Evolutionary conservation across 2,113 vertebrate genomes (phyloP).

Genomic region (Petroica traversi): DNA sequence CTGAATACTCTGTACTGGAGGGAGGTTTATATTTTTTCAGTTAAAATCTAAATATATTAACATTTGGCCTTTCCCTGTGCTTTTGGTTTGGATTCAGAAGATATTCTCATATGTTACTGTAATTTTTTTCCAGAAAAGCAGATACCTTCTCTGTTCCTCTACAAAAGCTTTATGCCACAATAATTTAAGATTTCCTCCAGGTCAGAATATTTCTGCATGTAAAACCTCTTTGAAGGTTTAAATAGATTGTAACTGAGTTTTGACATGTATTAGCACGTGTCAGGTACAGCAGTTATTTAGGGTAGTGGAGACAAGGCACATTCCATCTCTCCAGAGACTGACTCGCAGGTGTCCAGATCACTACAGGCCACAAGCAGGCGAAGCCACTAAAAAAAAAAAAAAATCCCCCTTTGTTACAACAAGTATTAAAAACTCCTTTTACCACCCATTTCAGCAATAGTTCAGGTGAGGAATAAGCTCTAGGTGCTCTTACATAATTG

Average conservation of each 20-base stretch:
- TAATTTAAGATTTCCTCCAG: constrained; percentile 66
- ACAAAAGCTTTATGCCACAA: constrained; percentile 20
- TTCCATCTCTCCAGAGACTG: constrained; percentile 22
- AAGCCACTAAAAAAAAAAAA: not conserved
- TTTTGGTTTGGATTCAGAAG: not conserved
- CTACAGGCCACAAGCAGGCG: not conserved
- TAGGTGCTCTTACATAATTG: not conserved
- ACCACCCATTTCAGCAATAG: not conserved
- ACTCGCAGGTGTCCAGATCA: constrained; percentile 26
- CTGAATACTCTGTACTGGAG: not conserved
- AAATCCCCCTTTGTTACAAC: not conserved
- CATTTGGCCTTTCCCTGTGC: not conserved
- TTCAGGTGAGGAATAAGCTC: not conserved
- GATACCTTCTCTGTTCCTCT: not conserved
- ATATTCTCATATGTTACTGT: not conserved
- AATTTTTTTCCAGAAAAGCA: not conserved
- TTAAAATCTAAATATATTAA: not conserved
- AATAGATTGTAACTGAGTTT: constrained; percentile 31
- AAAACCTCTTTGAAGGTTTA: constrained; percentile 56
- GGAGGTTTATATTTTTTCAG: not conserved
- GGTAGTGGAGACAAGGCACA: constrained; percentile 26
- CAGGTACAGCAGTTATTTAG: constrained; percentile 1
- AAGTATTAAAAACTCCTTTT: not conserved
- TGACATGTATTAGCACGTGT: constrained; percentile 56
- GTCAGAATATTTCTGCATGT: constrained; percentile 49